Percentiles rank a stretch among this genome's conserved stretches.
These are phyloP conservation scores for Spinus pinus DNA, from an alignment of 2,797 vertebrate genomes.

Conservation along the genomic window DNA sequence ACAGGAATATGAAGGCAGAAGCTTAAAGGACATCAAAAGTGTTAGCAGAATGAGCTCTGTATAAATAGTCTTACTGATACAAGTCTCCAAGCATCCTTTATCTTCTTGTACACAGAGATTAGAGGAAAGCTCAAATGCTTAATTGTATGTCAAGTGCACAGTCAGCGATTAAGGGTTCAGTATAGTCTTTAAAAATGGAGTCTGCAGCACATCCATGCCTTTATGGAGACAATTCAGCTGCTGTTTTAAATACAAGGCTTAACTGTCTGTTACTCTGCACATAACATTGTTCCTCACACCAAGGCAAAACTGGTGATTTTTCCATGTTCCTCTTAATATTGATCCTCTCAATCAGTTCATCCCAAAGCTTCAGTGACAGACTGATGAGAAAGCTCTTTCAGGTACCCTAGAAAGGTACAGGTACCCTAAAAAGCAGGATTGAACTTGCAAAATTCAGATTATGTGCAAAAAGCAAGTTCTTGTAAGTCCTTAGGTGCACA, in stretches of 20 bases:
- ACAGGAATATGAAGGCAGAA: background rate
- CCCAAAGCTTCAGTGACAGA: background rate
- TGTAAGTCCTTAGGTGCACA: background rate
- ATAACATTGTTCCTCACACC: background rate
- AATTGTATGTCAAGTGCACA: background rate
- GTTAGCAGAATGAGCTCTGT: background rate
- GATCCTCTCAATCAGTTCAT: background rate
- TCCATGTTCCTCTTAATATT: background rate
- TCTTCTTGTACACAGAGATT: background rate
- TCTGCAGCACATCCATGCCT: background rate
- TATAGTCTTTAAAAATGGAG: background rate
- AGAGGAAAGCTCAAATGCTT: background rate
- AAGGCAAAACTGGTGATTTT: background rate
- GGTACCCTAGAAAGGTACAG: background rate
- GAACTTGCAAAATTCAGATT: background rate
- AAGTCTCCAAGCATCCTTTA: slow-evolving; percentile 5
- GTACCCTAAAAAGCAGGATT: background rate
- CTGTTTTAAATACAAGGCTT: background rate
- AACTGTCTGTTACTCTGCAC: background rate
- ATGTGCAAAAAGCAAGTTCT: background rate
- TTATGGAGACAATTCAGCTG: background rate
- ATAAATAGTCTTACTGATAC: background rate
- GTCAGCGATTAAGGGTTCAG: background rate
- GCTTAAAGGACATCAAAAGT: background rate
- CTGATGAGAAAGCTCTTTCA: background rate